A percentile compares a stretch with the other conserved stretches of the same genome.
These are phyloP conservation scores for Acronicta psi DNA, from an alignment of 2,888 invertebrate genomes.

Conservation along the genomic window DNA sequence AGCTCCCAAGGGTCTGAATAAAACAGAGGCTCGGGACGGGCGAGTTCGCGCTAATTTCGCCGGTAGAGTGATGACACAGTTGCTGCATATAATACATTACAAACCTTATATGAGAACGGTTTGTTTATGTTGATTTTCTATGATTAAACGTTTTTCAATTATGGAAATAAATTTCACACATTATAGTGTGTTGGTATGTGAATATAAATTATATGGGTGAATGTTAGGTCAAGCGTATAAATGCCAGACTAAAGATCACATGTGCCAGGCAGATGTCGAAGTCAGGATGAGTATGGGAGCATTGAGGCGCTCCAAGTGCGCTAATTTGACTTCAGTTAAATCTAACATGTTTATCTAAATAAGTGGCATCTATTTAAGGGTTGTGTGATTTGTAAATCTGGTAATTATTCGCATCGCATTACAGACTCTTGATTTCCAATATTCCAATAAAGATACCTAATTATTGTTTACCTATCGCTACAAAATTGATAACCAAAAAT, in stretches of 20 bases:
- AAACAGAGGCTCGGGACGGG: slow-evolving; percentile 78
- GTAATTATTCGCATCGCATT: too few relatives aligned
- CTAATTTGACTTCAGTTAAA: slow-evolving; percentile 49
- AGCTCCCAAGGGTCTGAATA: slow-evolving; percentile 82
- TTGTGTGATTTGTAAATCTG: slow-evolving; percentile 6
- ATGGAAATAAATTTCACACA: slow-evolving; percentile 12
- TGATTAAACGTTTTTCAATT: slow-evolving; percentile 14
- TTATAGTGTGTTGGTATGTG: slow-evolving; percentile 15
- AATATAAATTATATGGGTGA: slow-evolving; percentile 45
- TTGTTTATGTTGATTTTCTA: slow-evolving; percentile 16
- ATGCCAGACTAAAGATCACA: slow-evolving; percentile 65
- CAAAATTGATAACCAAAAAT: too few relatives aligned
- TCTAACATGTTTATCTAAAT: slow-evolving; percentile 54
- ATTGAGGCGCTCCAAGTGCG: slow-evolving; percentile 60
- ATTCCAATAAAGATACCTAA: too few relatives aligned
- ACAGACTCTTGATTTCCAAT: background rate
- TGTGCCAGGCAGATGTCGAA: slow-evolving; percentile 72
- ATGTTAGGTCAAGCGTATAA: slow-evolving; percentile 61
- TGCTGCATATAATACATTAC: slow-evolving; percentile 50
- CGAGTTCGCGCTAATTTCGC: slow-evolving; percentile 79
- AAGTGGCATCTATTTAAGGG: slow-evolving; percentile 19
- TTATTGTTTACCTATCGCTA: too few relatives aligned
- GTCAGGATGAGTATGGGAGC: slow-evolving; percentile 65
- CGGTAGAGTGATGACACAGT: slow-evolving; percentile 69
- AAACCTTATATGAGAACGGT: slow-evolving; percentile 18